Base-by-base conservation (phyloP, 1,140 invertebrate genomes). In the Augochlora pura region DNA sequence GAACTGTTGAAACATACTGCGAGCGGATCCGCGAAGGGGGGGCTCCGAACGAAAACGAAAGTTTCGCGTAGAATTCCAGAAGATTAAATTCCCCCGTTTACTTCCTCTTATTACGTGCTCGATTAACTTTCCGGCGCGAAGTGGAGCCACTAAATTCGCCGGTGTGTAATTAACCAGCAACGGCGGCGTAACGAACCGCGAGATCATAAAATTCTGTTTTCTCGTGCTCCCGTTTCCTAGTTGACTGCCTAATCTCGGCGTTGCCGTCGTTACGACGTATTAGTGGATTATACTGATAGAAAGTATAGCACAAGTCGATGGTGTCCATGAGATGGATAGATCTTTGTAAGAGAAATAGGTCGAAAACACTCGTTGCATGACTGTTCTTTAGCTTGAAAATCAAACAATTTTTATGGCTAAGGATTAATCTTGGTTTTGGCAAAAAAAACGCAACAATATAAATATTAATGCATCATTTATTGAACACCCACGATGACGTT, bases 401-500 rank as follows among this genome's bases (percentile, higher is more conserved):
- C 12, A 12, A 10, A 12, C 42, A 46, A 46, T 32, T 32, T 32
- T 4, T 32, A 32, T 2, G 4, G 32, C 32, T 4, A 4, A 32
- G 32, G 4, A 32, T 32, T 32, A 2, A 32, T n/a, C 32, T 32
- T 32, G 4, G 4, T 4, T 32, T 4, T 32, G 32, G 32, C 32
- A 4, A 32, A 60, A 60, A 68, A 52, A 74, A 77, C 64, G 65
- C 66, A 46, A 81, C 32, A 42, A 12, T 65, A 39, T 85, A 72
- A n/a, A 62, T 86, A 86, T 88, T 85, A 71, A 83, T 84, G 82
- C 77, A 87, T 84, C 78, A 80, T 88, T 87, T 87, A 86, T 88
- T 87, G 80, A 86, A 87, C 87, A 86, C 80, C 82, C 84, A 88
- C 74, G 77, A 82, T 82, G 85, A 82, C 63, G 80, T 80, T 84